Conservation (phyloP, 2,113 vertebrate genomes). For the Rostratula benghalensis region DNA sequence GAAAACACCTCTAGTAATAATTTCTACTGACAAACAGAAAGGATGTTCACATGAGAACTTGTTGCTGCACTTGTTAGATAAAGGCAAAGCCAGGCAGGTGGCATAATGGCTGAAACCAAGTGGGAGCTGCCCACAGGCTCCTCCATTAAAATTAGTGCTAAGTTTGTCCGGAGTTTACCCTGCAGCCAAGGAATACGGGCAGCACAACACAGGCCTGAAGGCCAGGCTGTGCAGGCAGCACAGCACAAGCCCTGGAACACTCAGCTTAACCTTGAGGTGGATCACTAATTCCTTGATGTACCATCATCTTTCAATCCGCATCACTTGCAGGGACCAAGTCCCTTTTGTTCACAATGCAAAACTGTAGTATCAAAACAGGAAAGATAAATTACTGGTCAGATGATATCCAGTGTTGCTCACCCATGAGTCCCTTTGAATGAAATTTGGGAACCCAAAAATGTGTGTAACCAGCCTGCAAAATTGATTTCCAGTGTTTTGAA, state of each 20-base stretch:
- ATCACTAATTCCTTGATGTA: not conserved
- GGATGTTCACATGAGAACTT: not conserved
- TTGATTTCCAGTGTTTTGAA: not conserved
- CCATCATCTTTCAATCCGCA: not conserved
- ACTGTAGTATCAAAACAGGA: not conserved
- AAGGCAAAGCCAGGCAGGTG: not conserved
- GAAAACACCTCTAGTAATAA: not conserved
- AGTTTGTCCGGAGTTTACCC: not conserved
- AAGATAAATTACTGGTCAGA: not conserved
- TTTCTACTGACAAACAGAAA: not conserved
- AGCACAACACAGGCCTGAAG: not conserved
- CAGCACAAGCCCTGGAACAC: not conserved
- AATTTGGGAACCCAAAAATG: not conserved
- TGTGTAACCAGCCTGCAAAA: not conserved
- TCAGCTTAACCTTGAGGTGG: not conserved
- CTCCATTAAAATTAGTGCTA: not conserved
- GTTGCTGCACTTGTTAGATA: not conserved
- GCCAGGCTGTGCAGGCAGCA: not conserved
- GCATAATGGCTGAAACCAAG: rapidly evolving
- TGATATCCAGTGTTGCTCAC: not conserved
- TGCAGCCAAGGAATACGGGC: rapidly evolving
- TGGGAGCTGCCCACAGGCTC: not conserved
- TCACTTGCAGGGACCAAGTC: not conserved
- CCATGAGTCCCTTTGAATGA: not conserved
- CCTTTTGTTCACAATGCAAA: not conserved